Evolutionary conservation across 2,888 invertebrate genomes (phyloP), one percentile per base, ranked within the genome.

Genomic region (Parasteatoda lunata): DNA sequence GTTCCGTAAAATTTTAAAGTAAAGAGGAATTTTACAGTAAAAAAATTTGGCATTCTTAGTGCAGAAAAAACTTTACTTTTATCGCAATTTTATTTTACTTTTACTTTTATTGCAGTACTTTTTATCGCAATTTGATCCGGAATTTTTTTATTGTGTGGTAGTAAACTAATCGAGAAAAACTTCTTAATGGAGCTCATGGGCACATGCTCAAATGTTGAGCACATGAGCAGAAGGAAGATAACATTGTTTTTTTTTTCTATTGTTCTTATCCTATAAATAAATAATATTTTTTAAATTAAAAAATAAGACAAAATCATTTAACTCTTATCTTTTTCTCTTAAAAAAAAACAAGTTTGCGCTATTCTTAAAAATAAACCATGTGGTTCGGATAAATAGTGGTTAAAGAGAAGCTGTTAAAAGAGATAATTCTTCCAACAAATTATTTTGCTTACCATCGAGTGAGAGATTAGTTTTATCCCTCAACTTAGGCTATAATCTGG

Each of bases 401-500:
- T 30, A 30, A 30, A 30, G 30, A 30, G 30, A 30, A 1, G 30
- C 30, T 30, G 30, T 30, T 30, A 30, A 30, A 30, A 30, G 2
- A 30, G 30, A 30, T 30, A 30, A 30, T 30, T 30, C 30, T 30
- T 30, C 30, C 2, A 30, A 30, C 30, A 30, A 30, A 30, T 30
- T 30, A 30, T 30, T 30, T 64, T n/a, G 66, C 30, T 49, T 66
- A 80, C 80, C 80, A 70, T 73, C 77, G 59, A 54, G 77, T 77
- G 77, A 77, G 71, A 76, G 65, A 59, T 86, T 72, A 54, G 71
- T 70, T 64, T 71, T 76, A 86, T 68, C 51, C 15, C 9, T 48
- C 11, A 52, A 8, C 65, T 70, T 81, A 69, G 82, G 88, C 88
- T 88, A 88, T 88, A 88, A 88, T 45, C 76, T 47, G 51, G 88